phyloP scores from a whole-genome alignment of 2,888 invertebrate species.

The Taphrorychus bicolor region DNA sequence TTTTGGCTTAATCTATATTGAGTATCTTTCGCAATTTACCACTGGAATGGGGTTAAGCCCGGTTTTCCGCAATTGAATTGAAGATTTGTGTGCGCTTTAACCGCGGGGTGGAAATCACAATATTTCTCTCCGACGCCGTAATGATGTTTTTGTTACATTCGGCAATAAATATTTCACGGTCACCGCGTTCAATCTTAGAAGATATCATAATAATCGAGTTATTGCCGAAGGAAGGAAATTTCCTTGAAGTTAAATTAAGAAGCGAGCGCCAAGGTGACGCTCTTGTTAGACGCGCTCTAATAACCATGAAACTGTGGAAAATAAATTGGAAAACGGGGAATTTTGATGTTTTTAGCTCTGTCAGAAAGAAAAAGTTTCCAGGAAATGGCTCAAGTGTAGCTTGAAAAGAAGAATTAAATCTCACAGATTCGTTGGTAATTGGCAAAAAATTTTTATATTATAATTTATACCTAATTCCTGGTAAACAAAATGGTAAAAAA shows the following conservation, averaged over 20 bases:
- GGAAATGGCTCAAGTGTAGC: too few relatives aligned
- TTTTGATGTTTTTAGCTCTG: too few relatives aligned
- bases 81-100: neutral
- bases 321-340: too few relatives aligned
- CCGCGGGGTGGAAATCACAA: neutral
- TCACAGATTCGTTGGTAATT: too few relatives aligned
- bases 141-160: neutral
- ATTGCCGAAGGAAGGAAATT: neutral
- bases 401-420: too few relatives aligned
- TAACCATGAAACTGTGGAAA: neutral
- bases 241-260: conserved; percentile 1
- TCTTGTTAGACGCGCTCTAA: neutral
- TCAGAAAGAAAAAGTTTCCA: too few relatives aligned
- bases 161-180: neutral
- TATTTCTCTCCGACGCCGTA: too few relatives aligned
- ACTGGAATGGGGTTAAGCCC: neutral
- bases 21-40: conserved; percentile 12
- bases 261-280: neutral
- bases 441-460: too few relatives aligned
- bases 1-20: conserved; percentile 16
- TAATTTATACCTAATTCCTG: too few relatives aligned
- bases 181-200: neutral
- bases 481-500: too few relatives aligned
- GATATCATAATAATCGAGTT: neutral
- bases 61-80: conserved; percentile 6